Percentiles rank a stretch among this genome's conserved stretches.
These are phyloP conservation scores for Tor tambroides DNA, from an alignment of 2,113 vertebrate species.

Conservation along the genomic window DNA sequence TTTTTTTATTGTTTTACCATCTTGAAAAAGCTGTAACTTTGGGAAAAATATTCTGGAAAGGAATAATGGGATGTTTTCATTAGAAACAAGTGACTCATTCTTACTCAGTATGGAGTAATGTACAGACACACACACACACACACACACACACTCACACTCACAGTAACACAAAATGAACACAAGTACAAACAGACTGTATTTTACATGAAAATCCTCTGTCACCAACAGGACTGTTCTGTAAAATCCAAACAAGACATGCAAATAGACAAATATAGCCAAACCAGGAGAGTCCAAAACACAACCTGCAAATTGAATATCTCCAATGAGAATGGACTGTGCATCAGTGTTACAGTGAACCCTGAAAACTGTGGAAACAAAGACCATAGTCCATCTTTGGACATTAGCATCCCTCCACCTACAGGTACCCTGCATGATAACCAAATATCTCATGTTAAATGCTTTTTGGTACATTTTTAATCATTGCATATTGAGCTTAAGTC, in stretches of 20 bases:
- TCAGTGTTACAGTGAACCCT: constrained; percentile 19
- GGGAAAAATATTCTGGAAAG: neutral
- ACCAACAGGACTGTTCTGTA: constrained; percentile 4
- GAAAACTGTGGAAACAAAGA: fast-evolving
- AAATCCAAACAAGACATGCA: no score
- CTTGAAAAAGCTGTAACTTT: neutral
- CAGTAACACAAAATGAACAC: neutral
- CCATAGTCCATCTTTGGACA: fast-evolving
- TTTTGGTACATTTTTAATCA: neutral
- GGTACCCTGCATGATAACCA: constrained; percentile 13
- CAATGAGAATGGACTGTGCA: constrained; percentile 34
- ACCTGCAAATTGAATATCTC: fast-evolving
- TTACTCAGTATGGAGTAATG: neutral
- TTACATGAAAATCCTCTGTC: neutral
- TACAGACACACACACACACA: no score
- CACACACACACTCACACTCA: neutral
- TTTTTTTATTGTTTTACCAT: neutral
- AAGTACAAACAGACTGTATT: neutral
- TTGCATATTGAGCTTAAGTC: neutral
- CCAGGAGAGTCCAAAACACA: neutral
- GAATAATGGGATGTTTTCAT: neutral
- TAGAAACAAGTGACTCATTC: neutral
- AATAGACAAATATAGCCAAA: no score
- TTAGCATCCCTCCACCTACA: neutral
- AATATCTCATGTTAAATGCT: neutral